These are phyloP conservation scores for Micromesistius poutassou DNA, from an alignment of 2,797 vertebrate species.

Conservation along the genomic window DNA sequence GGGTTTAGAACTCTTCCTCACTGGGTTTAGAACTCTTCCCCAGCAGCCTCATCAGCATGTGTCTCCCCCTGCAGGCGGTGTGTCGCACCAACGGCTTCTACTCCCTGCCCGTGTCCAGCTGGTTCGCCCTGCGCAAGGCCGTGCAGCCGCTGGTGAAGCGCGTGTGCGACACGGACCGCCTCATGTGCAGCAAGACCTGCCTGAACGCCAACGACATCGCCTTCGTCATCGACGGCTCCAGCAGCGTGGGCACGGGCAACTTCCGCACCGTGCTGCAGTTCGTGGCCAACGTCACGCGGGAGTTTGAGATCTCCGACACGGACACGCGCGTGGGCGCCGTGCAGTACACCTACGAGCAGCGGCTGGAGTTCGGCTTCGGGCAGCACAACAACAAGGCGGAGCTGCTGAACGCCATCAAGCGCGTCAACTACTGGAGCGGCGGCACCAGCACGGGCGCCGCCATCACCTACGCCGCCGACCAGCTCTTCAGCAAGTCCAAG, in stretches of 20 bases:
- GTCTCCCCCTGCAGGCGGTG: conserved; percentile 78
- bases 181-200: conserved; percentile 97
- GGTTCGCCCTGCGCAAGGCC: conserved; percentile 86
- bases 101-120: conserved; percentile 85
- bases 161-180: conserved; percentile 83
- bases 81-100: conserved; percentile 92
- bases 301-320: conserved; percentile 96
- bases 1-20: no score
- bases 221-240: conserved; percentile 95
- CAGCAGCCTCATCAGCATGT: neutral
- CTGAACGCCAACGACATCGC: conserved; percentile 93
- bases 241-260: conserved; percentile 91
- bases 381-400: conserved; percentile 84
- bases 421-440: conserved; percentile 94
- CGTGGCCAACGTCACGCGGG: conserved; percentile 90
- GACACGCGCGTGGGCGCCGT: conserved; percentile 90
- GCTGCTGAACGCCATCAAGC: conserved; percentile 86
- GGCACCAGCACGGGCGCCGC: conserved; percentile 96
- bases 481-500: conserved; percentile 96
- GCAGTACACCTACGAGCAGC: conserved; percentile 97
- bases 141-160: conserved; percentile 89
- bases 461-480: conserved; percentile 86
- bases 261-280: conserved; percentile 96
- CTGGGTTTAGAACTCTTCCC: no score
- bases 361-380: conserved; percentile 92